A percentile compares a stretch with the other conserved stretches of the same genome.
These are phyloP conservation scores for Morinoia aosen DNA, from an alignment of 2,888 invertebrate species.

Conservation along the genomic window DNA sequence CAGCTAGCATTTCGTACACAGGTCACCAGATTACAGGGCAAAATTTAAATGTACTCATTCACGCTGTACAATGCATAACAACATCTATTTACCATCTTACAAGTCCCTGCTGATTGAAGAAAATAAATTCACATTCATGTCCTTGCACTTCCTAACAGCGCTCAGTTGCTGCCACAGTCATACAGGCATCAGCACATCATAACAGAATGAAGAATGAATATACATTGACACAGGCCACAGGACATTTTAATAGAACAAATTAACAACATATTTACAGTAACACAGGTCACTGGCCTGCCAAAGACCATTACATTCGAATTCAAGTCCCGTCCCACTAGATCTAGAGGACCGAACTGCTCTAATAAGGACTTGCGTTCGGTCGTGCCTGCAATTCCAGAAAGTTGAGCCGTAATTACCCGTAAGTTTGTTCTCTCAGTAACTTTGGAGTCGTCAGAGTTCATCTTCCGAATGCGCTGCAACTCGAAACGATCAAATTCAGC, in stretches of 20 bases:
- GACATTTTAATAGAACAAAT: background rate
- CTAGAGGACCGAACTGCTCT: background rate
- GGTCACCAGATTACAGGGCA: no score
- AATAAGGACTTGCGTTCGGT: constrained; percentile 21
- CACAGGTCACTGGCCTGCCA: background rate
- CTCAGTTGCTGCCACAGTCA: no score
- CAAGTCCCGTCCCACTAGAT: background rate
- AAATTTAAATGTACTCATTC: no score
- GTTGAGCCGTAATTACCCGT: constrained; percentile 8
- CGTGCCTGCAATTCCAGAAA: constrained; percentile 7
- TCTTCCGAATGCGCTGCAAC: constrained; percentile 14
- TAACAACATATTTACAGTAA: background rate
- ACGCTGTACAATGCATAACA: background rate
- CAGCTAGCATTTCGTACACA: no score
- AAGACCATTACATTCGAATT: constrained; percentile 1
- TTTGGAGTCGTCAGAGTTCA: constrained; percentile 34
- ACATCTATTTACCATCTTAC: no score
- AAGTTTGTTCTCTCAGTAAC: background rate
- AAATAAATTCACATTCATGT: no score
- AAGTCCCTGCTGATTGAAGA: no score
- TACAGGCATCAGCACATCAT: no score
- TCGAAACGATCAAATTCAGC: background rate
- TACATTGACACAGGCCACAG: background rate
- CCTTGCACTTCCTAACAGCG: no score
- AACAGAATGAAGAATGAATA: background rate